Percentiles rank a stretch among this genome's conserved stretches.
phyloP scores from a whole-genome alignment of 2,797 vertebrate genomes.

The Channa striata region DNA sequence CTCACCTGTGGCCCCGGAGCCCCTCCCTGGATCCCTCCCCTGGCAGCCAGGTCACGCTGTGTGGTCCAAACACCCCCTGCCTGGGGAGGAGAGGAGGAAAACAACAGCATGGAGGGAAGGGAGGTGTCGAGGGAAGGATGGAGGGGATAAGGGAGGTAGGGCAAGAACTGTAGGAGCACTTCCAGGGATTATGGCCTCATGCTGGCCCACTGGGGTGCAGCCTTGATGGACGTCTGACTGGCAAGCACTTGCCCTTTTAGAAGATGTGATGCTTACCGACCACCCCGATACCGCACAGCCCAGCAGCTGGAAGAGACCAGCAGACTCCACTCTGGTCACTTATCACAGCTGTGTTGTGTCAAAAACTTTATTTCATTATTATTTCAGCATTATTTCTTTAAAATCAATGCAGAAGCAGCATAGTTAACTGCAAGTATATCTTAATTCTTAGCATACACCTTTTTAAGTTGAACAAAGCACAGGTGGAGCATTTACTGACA shows the following conservation, averaged over 20 bases:
- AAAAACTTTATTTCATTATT: no score
- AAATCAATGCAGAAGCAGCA: no score
- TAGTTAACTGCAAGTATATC: no score
- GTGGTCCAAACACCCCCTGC: slow-evolving; percentile 85
- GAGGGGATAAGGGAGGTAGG: slow-evolving; percentile 68
- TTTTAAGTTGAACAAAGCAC: no score
- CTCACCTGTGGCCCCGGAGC: slow-evolving; percentile 93
- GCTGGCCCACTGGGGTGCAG: slow-evolving; percentile 81
- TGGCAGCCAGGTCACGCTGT: slow-evolving; percentile 87
- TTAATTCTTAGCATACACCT: no score
- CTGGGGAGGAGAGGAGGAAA: slow-evolving; percentile 78
- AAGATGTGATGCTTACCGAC: slow-evolving; percentile 71
- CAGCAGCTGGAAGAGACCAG: slow-evolving; percentile 36
- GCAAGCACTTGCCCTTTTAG: slow-evolving; percentile 80
- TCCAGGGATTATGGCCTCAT: slow-evolving; percentile 86
- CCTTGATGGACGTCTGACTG: slow-evolving; percentile 85
- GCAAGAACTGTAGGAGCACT: slow-evolving; percentile 79
- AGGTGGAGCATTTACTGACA: no score
- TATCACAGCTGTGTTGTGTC: background rate
- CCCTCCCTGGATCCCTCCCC: slow-evolving; percentile 88
- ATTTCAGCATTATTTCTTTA: no score
- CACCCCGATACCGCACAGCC: slow-evolving; percentile 30
- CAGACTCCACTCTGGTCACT: slow-evolving; percentile 40
- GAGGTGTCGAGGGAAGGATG: slow-evolving; percentile 59
- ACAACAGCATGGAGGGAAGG: slow-evolving; percentile 79